These are phyloP conservation scores for Urophycis tenuis DNA, from an alignment of 2,797 vertebrate genomes.

Conservation along the genomic window DNA sequence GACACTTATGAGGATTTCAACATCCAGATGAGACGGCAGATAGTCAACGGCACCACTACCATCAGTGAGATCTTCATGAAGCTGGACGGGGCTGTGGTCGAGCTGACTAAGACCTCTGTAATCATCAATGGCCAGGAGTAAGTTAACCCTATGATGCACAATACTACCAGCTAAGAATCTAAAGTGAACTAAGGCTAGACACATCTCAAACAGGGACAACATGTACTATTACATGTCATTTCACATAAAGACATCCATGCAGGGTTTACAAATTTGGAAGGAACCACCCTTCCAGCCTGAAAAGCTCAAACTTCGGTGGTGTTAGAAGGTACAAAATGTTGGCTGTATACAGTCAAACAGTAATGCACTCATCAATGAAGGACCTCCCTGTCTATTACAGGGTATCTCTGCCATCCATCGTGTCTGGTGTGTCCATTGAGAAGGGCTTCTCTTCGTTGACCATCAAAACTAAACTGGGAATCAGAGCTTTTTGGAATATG, in stretches of 20 bases:
- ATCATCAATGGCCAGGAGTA: conserved; percentile 63
- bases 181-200: not conserved
- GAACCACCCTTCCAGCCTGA: not conserved
- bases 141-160: conserved; percentile 43
- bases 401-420: conserved; percentile 57
- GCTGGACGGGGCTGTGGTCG: conserved; percentile 64
- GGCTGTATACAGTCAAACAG: not conserved
- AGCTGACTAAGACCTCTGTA: conserved; percentile 56
- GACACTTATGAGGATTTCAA: conserved; percentile 58
- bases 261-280: not conserved
- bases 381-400: conserved; percentile 50
- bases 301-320: not conserved
- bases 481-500: conserved; percentile 74
- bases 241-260: not conserved
- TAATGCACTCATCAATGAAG: not conserved
- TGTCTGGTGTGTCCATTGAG: conserved; percentile 63
- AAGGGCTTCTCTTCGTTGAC: conserved; percentile 58
- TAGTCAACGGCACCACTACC: conserved; percentile 35
- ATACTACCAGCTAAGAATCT: not conserved
- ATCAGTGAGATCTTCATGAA: conserved; percentile 61
- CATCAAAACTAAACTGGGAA: conserved; percentile 68
- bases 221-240: not conserved
- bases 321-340: not conserved
- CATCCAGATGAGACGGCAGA: conserved; percentile 62
- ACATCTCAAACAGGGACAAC: not conserved